Base-by-base conservation (phyloP, 1,140 invertebrate species). In the Zaprionus taronus region DNA sequence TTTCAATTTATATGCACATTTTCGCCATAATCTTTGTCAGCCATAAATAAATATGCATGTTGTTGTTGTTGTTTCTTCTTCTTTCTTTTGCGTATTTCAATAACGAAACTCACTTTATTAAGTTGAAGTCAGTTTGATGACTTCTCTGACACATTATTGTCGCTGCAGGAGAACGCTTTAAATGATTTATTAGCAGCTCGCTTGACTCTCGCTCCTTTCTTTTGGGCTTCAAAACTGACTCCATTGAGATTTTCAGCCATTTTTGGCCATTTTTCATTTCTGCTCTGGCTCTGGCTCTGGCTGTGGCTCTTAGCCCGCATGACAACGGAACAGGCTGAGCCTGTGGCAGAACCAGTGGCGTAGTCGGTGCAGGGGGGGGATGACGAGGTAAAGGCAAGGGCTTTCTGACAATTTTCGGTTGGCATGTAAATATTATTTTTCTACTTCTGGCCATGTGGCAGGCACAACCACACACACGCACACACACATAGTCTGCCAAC, bases 341-440 rank as follows among this genome's bases (percentile, higher is more conserved):
- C n/a, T 17, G 41, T 47, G 41, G 41, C n/a, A 47, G 41, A 47
- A n/a, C 41, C n/a, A 17, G 41, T 17, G 41, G n/a, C 47, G 47
- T 51, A 51, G 47, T 12, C 7, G 7, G 3, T 5, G 20, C n/a
- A n/a, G 1, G 5, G 20, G 11, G 47, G 11, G 20, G 47, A 61
- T 53, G 31, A 58, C 51, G 56, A 47, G 15, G 36, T 38, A 31
- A 63, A 38, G 11, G 60, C 26, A 89, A 89, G 80, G 81, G 56
- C 83, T 81, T 81, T 89, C 79, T 76, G 80, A 83, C 84, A 80
- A 89, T 83, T 86, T 84, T 86, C 66, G 57, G 78, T 70, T 67
- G 57, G 74, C 74, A 78, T 76, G 83, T 78, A 87, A 87, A 87
- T 87, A 87, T 89, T 87, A 83, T 87, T 80, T 81, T 89, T 80